Evolutionary conservation across 2,888 invertebrate genomes (phyloP).

Genomic region (Platycheirus rosarum): DNA sequence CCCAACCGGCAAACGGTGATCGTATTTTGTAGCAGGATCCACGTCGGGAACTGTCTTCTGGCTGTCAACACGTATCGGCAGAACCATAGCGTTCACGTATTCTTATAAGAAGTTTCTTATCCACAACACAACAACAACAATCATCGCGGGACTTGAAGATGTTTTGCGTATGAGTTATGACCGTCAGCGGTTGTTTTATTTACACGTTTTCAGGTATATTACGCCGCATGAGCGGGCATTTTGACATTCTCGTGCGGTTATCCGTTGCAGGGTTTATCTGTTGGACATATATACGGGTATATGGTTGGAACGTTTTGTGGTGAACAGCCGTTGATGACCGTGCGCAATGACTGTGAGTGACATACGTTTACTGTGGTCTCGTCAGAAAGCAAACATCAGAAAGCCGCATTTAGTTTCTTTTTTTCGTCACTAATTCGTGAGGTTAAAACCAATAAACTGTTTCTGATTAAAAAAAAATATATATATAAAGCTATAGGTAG

Average conservation of each 20-base stretch:
- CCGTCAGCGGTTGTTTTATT: slow-evolving; percentile 63
- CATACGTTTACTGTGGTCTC: slow-evolving; percentile 56
- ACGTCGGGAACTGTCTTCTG: slow-evolving; percentile 65
- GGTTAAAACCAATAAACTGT: slow-evolving; percentile 8
- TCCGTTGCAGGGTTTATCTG: slow-evolving; percentile 50
- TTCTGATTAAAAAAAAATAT: neutral
- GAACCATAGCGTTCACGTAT: slow-evolving; percentile 63
- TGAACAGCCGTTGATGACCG: slow-evolving; percentile 64
- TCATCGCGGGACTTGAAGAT: slow-evolving; percentile 54
- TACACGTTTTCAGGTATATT: slow-evolving; percentile 72
- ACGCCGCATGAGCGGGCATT: slow-evolving; percentile 45
- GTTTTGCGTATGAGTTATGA: slow-evolving; percentile 72
- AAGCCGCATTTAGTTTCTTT: slow-evolving; percentile 10
- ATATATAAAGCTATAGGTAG: no score
- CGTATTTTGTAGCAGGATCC: slow-evolving; percentile 72
- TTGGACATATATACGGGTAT: slow-evolving; percentile 10
- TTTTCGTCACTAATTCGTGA: slow-evolving; percentile 17
- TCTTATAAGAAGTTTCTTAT: neutral
- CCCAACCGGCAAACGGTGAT: slow-evolving; percentile 50
- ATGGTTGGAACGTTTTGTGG: slow-evolving; percentile 35
- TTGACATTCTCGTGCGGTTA: slow-evolving; percentile 51
- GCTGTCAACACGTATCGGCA: slow-evolving; percentile 73
- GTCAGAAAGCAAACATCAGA: slow-evolving; percentile 27
- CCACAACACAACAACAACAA: slow-evolving; percentile 22
- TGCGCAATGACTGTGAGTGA: slow-evolving; percentile 50